Evolutionary conservation across 2,113 vertebrate genomes (phyloP).

Genomic region (Chlorodrepanis virens): DNA sequence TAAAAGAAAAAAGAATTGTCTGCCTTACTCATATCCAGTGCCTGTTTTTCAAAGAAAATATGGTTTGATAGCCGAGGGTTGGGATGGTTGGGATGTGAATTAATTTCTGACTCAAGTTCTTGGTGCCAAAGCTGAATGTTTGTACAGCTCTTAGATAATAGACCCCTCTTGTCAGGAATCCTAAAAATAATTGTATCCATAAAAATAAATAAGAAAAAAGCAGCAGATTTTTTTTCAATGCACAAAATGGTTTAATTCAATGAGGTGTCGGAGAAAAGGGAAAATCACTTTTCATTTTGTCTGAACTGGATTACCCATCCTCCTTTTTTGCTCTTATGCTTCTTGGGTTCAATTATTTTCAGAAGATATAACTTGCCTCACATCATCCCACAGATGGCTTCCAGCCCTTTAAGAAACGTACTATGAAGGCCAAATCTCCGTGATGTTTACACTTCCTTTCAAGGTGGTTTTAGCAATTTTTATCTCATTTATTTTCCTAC

Average conservation of each 20-base stretch:
- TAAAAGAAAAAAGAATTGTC: background rate
- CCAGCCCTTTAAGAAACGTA: constrained; percentile 22
- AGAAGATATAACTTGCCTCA: background rate
- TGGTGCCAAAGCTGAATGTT: background rate
- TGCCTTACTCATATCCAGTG: background rate
- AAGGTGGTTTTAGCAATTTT: constrained; percentile 9
- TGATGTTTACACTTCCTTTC: constrained; percentile 15
- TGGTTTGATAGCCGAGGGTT: background rate
- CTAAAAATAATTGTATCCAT: background rate
- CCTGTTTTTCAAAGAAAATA: background rate
- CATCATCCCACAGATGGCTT: background rate
- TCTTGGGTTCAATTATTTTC: background rate
- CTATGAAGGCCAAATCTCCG: background rate
- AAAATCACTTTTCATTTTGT: background rate
- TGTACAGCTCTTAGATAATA: background rate
- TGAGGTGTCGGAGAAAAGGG: background rate
- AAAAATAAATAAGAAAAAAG: background rate
- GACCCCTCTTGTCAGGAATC: background rate
- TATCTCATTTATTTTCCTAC: background rate
- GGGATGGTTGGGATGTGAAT: background rate
- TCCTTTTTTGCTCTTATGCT: background rate
- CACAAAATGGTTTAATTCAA: background rate
- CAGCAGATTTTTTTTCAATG: background rate
- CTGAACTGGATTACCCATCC: background rate
- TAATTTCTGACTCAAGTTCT: background rate